These are phyloP conservation scores for Aleiodes testaceus DNA, from an alignment of 2,888 invertebrate species.

Conservation along the genomic window DNA sequence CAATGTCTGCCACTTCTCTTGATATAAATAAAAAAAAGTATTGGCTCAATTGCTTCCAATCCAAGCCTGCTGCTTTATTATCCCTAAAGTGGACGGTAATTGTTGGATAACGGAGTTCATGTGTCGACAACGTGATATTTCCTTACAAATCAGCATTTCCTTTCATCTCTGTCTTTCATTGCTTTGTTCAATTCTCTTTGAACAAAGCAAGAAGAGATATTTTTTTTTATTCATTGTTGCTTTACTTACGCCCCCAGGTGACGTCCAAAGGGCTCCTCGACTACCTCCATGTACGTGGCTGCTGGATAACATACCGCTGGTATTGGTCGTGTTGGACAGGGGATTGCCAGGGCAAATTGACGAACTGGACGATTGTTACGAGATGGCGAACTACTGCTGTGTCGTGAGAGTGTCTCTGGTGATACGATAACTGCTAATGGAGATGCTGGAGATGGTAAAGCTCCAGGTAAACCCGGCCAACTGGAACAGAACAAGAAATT, in stretches of 20 bases:
- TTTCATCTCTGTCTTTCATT: too few species aligned
- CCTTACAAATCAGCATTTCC: background rate
- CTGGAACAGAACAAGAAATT: conserved; percentile 52
- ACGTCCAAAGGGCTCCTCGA: conserved; percentile 76
- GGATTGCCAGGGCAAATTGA: conserved; percentile 73
- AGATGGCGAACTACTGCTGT: conserved; percentile 80
- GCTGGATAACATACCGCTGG: conserved; percentile 77
- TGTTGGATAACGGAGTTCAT: conserved; percentile 45
- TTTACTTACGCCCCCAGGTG: conserved; percentile 81
- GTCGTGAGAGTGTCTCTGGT: conserved; percentile 82
- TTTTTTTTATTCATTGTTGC: conserved; percentile 1
- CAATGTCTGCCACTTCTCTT: conserved; percentile 10
- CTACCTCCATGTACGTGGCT: conserved; percentile 73
- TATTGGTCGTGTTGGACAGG: conserved; percentile 74
- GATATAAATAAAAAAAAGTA: conserved; percentile 57
- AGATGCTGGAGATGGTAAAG: conserved; percentile 84
- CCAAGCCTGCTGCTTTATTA: conserved; percentile 44
- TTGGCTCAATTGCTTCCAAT: conserved; percentile 70
- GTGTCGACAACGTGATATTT: conserved; percentile 38
- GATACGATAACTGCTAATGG: conserved; percentile 84
- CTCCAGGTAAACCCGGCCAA: conserved; percentile 72
- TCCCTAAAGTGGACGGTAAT: conserved; percentile 48
- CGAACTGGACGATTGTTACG: conserved; percentile 60
- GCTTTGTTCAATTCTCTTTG: background rate
- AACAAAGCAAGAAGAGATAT: background rate